These are phyloP conservation scores for Tonatia bakeri DNA, from an alignment of 2,113 vertebrate species.

Conservation along the genomic window DNA sequence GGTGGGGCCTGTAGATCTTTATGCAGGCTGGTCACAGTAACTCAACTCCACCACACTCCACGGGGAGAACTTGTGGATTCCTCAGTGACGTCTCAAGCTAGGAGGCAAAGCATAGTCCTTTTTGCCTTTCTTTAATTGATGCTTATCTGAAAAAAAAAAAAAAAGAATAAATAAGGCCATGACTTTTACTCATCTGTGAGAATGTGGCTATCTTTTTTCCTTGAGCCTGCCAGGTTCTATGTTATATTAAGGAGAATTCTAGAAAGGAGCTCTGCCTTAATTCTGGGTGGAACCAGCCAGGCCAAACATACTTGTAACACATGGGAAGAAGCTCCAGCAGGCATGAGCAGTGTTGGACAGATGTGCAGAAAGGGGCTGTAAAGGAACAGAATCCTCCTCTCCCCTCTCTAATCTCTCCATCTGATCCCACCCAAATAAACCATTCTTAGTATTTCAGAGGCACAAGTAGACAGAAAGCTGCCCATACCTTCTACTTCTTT, in stretches of 20 bases:
- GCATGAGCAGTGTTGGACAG: constrained; percentile 73
- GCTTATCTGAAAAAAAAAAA: neutral
- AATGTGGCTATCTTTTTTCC: neutral
- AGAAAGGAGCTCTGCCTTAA: constrained; percentile 69
- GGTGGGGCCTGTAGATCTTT: neutral
- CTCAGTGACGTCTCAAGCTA: constrained; percentile 38
- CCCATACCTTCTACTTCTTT: neutral
- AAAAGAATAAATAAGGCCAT: neutral
- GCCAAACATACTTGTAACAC: constrained; percentile 77
- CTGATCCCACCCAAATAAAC: constrained; percentile 67
- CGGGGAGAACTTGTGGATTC: neutral
- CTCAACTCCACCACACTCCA: neutral
- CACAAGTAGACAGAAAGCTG: constrained; percentile 69
- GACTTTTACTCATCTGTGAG: constrained; percentile 9
- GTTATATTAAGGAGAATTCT: constrained; percentile 61
- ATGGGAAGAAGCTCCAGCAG: constrained; percentile 73
- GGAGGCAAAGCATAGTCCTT: constrained; percentile 41
- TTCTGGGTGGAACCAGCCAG: constrained; percentile 68
- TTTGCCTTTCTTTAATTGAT: neutral
- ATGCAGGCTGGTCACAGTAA: neutral
- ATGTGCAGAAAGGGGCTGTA: constrained; percentile 69
- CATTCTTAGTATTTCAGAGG: constrained; percentile 78
- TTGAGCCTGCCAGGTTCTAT: constrained; percentile 51
- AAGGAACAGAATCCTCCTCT: constrained; percentile 13
- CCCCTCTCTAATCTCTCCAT: neutral